Evolutionary conservation across 2,888 invertebrate species (phyloP), one percentile per base, ranked within the genome.

Genomic region (Diabrotica balteata): DNA sequence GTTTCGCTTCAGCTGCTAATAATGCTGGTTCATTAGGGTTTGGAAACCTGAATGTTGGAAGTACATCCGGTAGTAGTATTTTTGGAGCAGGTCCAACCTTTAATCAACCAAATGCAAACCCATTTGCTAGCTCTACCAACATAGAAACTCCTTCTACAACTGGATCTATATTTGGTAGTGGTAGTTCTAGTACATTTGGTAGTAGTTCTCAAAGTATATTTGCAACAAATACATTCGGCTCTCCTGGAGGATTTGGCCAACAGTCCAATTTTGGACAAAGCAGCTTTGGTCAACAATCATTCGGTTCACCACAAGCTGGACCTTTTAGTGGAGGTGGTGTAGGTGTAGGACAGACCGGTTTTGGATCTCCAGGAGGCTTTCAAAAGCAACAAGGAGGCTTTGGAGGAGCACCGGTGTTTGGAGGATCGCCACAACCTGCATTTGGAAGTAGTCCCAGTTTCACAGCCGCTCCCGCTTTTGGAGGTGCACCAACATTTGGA

Each of bases 371-470:
- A 22, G 68, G 78, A 7, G 70, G 76, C 57, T 81, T 82, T 62
- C 81, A 80, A 67, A 80, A 80, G 68, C 73, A 78, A 3, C 67
- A 80, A 17, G 80, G 78, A 9, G 32, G 32, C 5, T 84, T 84
- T 75, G 83, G 83, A 2, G 71, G 68, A 7, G 63, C 77, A 4
- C 75, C 78, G 8, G 76, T 79, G 22, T 85, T 85, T 76, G 85
- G 85, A 43, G 85, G 84, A 46, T 62, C 75, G 1, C 66, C 76
- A 9, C 80, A 50, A 67, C 80, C 84, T 11, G 77, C 82, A 3
- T 87, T 87, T 80, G 86, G 86, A 7, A 80, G 81, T 10, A 72
- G 85, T n/a, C 83, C 86, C 7, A 80, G 84, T 44, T 87, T 87
- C 81, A 86, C 86, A 4, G 80, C 81, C 10, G 72, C 85, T 8